These are phyloP conservation scores for Trachelus tabidus DNA, from an alignment of 2,888 invertebrate genomes.

Conservation along the genomic window DNA sequence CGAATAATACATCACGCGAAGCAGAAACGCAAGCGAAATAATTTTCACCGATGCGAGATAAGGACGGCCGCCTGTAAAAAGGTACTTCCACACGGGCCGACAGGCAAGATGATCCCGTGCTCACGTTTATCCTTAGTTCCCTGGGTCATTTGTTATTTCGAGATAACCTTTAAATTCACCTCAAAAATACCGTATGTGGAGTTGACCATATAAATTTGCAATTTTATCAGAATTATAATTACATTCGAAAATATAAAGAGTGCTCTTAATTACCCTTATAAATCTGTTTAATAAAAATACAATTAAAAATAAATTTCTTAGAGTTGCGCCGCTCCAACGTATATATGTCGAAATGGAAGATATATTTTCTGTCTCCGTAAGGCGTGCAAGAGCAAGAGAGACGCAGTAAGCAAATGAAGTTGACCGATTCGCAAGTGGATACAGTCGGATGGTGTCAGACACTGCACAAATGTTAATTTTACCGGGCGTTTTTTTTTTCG, in stretches of 20 bases:
- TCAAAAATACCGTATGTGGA: background rate
- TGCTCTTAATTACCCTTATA: background rate
- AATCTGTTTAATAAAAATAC: background rate
- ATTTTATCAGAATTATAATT: background rate
- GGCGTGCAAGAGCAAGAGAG: background rate
- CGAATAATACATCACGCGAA: background rate
- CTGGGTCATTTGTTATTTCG: conserved; percentile 27
- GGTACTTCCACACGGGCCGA: background rate
- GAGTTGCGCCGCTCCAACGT: too few relatives aligned
- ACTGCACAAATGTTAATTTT: background rate
- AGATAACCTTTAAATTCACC: conserved; percentile 31
- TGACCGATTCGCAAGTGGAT: background rate
- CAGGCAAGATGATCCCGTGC: background rate
- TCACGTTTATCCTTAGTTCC: conserved; percentile 11
- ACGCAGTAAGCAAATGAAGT: background rate
- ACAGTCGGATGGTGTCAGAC: background rate
- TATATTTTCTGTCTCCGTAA: background rate
- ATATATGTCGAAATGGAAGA: background rate
- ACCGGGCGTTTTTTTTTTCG: background rate
- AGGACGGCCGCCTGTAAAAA: background rate
- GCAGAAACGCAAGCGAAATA: background rate
- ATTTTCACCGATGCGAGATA: background rate
- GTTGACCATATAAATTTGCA: background rate
- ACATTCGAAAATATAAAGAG: background rate
- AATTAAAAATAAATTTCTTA: too few relatives aligned